Evolutionary conservation across 2,888 invertebrate species (phyloP).

Genomic region (Sminthurides aquaticus): DNA sequence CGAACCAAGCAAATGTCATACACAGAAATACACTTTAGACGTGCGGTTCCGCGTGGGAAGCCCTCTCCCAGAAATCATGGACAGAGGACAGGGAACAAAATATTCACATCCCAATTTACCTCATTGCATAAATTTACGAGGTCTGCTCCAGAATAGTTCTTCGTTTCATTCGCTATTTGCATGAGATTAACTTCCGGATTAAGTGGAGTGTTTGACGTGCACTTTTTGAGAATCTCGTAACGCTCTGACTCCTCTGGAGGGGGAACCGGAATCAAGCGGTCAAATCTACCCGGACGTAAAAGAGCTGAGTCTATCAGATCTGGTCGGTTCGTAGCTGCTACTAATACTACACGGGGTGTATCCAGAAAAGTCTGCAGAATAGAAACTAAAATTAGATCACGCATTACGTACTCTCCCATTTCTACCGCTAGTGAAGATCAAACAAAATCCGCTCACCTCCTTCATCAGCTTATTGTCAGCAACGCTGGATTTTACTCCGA

Average conservation of each 20-base stretch:
- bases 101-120: conserved; percentile 46
- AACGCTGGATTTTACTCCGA: no score
- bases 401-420: neutral
- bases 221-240: conserved; percentile 50
- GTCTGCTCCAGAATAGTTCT: conserved; percentile 58
- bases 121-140: conserved; percentile 56
- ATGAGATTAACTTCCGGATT: conserved; percentile 47
- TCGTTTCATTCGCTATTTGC: conserved; percentile 50
- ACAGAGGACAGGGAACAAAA: no score
- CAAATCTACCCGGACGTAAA: conserved; percentile 58
- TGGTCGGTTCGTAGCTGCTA: conserved; percentile 61
- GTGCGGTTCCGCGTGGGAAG: neutral
- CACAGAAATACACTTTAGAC: neutral
- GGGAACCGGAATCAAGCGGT: conserved; percentile 56
- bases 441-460: no score
- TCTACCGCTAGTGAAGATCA: neutral
- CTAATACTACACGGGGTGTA: conserved; percentile 51
- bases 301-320: conserved; percentile 58
- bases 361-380: conserved; percentile 11
- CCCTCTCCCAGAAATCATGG: neutral
- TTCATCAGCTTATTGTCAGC: no score
- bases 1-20: neutral
- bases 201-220: conserved; percentile 50
- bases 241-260: conserved; percentile 54
- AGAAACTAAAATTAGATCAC: neutral